phyloP scores from a whole-genome alignment of 2,888 invertebrate genomes.

The Volucella inflata region DNA sequence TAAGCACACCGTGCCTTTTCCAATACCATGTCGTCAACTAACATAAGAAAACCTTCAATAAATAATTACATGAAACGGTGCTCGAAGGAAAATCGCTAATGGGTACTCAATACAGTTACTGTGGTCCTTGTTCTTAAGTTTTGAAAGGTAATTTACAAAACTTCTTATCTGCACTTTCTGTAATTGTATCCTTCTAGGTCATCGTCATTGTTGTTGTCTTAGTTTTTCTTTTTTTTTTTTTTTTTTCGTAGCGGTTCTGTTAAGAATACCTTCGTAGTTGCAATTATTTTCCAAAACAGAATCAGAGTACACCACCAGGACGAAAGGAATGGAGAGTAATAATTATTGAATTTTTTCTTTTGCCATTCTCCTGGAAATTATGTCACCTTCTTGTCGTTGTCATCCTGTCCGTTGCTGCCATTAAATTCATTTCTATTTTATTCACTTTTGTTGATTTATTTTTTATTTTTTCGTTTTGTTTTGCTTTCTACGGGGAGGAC shows the following conservation, averaged over 20 bases:
- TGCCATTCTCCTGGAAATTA: too few species aligned
- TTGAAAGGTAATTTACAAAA: constrained; percentile 65
- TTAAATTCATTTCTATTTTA: too few species aligned
- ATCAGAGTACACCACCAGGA: not conserved
- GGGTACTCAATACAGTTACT: constrained; percentile 53
- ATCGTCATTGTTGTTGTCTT: not conserved
- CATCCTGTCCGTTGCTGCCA: too few species aligned
- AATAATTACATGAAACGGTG: constrained; percentile 44
- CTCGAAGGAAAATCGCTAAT: constrained; percentile 46
- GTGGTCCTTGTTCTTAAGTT: constrained; percentile 31
- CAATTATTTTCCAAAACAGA: constrained; percentile 13
- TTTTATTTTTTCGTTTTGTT: too few species aligned
- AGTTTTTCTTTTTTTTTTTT: too few species aligned
- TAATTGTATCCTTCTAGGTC: constrained; percentile 39
- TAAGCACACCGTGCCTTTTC: too few species aligned
- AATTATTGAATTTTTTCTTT: too few species aligned
- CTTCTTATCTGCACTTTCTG: constrained; percentile 56
- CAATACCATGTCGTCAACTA: too few species aligned
- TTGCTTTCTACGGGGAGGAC: too few species aligned
- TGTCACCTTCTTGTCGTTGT: too few species aligned
- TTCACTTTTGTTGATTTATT: too few species aligned
- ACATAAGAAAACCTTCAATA: constrained; percentile 9
- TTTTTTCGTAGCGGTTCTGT: not conserved
- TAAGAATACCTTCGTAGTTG: not conserved
- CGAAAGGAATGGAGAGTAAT: too few species aligned